Percentiles rank a stretch among this genome's conserved stretches.
These are phyloP conservation scores for Willowsia nigromaculata DNA, from an alignment of 2,888 invertebrate genomes.

Conservation along the genomic window DNA sequence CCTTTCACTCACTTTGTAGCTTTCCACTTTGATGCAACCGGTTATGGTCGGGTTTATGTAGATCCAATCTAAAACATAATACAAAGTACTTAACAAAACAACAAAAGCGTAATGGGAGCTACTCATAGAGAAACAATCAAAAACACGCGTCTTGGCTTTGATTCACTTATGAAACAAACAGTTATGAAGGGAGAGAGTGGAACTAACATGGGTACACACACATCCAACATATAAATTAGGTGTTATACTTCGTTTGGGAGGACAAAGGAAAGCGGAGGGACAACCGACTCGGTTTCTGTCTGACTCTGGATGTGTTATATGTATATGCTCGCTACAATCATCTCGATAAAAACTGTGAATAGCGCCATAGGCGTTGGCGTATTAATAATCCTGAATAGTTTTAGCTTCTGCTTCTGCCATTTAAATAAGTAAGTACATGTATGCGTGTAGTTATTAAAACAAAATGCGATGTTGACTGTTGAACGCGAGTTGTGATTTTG, in stretches of 20 bases:
- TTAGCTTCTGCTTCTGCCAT: neutral
- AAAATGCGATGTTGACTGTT: slow-evolving; percentile 4
- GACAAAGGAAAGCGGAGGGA: neutral
- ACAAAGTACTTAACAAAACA: neutral
- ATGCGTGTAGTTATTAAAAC: neutral
- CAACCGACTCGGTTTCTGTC: neutral
- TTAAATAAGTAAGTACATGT: neutral
- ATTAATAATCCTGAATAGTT: slow-evolving; percentile 26
- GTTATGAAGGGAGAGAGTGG: neutral
- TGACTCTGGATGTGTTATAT: neutral
- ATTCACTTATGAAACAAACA: slow-evolving; percentile 33
- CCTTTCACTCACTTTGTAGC: neutral
- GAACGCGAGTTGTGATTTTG: slow-evolving; percentile 56
- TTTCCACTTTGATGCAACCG: neutral
- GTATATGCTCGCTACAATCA: neutral
- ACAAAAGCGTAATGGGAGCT: neutral
- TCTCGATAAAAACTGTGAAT: neutral
- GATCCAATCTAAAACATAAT: neutral
- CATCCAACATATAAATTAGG: neutral
- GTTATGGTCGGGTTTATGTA: neutral
- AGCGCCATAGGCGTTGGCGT: slow-evolving; percentile 28
- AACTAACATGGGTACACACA: neutral
- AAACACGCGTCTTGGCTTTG: slow-evolving; percentile 64
- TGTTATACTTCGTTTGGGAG: neutral
- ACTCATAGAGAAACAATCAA: slow-evolving; percentile 52